Conservation (phyloP, 2,797 vertebrate species). For the Mormyrops attenuatus region DNA sequence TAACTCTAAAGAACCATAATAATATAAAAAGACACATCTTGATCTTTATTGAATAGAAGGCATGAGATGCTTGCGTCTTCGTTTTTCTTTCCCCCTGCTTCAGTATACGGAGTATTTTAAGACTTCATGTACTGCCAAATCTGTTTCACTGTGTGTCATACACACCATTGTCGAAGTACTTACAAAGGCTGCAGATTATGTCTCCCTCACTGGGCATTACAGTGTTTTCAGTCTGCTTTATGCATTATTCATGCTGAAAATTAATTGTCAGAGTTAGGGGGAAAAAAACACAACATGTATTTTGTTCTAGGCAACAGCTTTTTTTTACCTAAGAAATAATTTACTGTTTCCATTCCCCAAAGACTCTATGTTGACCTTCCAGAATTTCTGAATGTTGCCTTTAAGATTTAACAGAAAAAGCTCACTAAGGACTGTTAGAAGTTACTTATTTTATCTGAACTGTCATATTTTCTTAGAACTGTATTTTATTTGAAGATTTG, state of each 20-base stretch:
- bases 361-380: slow-evolving; percentile 63
- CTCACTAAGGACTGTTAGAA: neutral
- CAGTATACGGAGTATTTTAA: slow-evolving; percentile 49
- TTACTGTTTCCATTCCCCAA: slow-evolving; percentile 65
- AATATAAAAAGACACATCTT: slow-evolving; percentile 34
- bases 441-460: neutral
- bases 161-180: slow-evolving; percentile 63
- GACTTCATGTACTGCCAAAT: slow-evolving; percentile 63
- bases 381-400: slow-evolving; percentile 57
- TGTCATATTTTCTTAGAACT: neutral
- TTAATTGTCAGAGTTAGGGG: slow-evolving; percentile 72
- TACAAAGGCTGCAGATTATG: slow-evolving; percentile 66
- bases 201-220: slow-evolving; percentile 63
- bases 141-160: slow-evolving; percentile 62
- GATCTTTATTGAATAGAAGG: slow-evolving; percentile 38
- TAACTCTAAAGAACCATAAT: neutral
- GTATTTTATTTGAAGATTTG: neutral
- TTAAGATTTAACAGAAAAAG: slow-evolving; percentile 17
- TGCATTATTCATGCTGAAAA: slow-evolving; percentile 79
- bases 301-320: slow-evolving; percentile 75
- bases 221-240: slow-evolving; percentile 62
- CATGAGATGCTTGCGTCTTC: neutral
- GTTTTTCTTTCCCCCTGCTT: slow-evolving; percentile 26
- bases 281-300: slow-evolving; percentile 62
- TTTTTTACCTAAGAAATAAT: slow-evolving; percentile 77